Percentiles rank a stretch among this genome's conserved stretches.
Evolutionary conservation across 2,888 invertebrate genomes (phyloP).

Genomic region (Syritta pipiens): DNA sequence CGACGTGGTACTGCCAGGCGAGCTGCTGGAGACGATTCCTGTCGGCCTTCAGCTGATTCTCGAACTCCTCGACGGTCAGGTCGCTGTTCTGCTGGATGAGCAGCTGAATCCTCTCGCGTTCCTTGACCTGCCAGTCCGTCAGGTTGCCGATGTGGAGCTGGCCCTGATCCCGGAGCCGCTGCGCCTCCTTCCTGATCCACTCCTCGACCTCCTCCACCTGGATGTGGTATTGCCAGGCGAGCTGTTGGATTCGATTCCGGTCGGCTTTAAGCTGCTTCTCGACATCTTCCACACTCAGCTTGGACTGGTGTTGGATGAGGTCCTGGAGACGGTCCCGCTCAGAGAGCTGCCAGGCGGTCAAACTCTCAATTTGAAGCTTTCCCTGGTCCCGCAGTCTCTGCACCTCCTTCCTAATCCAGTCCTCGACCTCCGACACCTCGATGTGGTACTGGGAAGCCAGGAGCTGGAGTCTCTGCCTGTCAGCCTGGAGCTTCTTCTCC

Average conservation of each 20-base stretch:
- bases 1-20: slow-evolving; percentile 75
- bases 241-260: slow-evolving; percentile 72
- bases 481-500: slow-evolving; percentile 74
- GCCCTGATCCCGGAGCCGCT: slow-evolving; percentile 74
- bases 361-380: slow-evolving; percentile 74
- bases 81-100: slow-evolving; percentile 74
- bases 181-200: slow-evolving; percentile 76
- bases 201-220: slow-evolving; percentile 75
- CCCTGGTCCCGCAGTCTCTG: slow-evolving; percentile 75
- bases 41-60: slow-evolving; percentile 74
- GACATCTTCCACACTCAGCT: neutral
- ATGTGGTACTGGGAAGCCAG: slow-evolving; percentile 75
- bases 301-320: slow-evolving; percentile 69
- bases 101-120: slow-evolving; percentile 76
- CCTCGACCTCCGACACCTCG: slow-evolving; percentile 75
- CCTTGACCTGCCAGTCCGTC: slow-evolving; percentile 75
- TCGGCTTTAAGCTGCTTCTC: slow-evolving; percentile 75
- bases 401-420: slow-evolving; percentile 76
- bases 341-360: slow-evolving; percentile 75
- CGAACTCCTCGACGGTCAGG: slow-evolving; percentile 74
- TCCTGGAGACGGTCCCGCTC: slow-evolving; percentile 73
- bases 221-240: slow-evolving; percentile 76
- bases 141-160: slow-evolving; percentile 75
- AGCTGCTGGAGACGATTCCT: slow-evolving; percentile 75
- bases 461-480: slow-evolving; percentile 73